These are phyloP conservation scores for Melieria picta DNA, from an alignment of 2,888 invertebrate species.

Conservation along the genomic window DNA sequence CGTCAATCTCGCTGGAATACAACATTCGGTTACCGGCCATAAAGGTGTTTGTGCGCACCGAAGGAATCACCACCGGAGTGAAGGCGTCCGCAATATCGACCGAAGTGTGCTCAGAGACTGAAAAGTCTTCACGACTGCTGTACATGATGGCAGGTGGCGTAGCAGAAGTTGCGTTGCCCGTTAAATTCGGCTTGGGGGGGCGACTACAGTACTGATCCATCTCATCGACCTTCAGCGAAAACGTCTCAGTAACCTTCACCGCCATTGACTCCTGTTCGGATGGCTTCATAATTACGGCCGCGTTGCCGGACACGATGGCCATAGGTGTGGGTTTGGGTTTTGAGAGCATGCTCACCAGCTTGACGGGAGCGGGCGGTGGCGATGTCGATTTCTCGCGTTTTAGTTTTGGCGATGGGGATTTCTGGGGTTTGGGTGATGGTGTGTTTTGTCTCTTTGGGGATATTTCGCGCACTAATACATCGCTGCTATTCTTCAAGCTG, in stretches of 20 bases:
- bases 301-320: conserved; percentile 24
- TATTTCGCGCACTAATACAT: conserved; percentile 16
- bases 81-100: conserved; percentile 56
- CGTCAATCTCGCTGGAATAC: conserved; percentile 56
- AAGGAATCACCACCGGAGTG: conserved; percentile 54
- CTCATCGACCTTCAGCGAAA: conserved; percentile 64
- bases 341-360: conserved; percentile 51
- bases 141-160: conserved; percentile 52
- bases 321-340: conserved; percentile 51
- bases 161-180: conserved; percentile 13
- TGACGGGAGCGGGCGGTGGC: conserved; percentile 39
- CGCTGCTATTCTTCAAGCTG: conserved; percentile 48
- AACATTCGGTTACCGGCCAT: conserved; percentile 57
- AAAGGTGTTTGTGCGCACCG: conserved; percentile 46
- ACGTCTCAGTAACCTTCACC: conserved; percentile 61
- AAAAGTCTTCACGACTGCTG: conserved; percentile 58
- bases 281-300: conserved; percentile 12
- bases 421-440: conserved; percentile 44
- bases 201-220: conserved; percentile 62
- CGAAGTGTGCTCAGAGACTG: conserved; percentile 43
- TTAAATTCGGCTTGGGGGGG: conserved; percentile 38
- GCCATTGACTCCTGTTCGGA: conserved; percentile 55
- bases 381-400: conserved; percentile 46
- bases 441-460: conserved; percentile 43
- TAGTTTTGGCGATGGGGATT: conserved; percentile 42